Evolutionary conservation across 1,140 invertebrate species (phyloP), one percentile per base, ranked within the genome.

Genomic region (Neodiprion fabricii): DNA sequence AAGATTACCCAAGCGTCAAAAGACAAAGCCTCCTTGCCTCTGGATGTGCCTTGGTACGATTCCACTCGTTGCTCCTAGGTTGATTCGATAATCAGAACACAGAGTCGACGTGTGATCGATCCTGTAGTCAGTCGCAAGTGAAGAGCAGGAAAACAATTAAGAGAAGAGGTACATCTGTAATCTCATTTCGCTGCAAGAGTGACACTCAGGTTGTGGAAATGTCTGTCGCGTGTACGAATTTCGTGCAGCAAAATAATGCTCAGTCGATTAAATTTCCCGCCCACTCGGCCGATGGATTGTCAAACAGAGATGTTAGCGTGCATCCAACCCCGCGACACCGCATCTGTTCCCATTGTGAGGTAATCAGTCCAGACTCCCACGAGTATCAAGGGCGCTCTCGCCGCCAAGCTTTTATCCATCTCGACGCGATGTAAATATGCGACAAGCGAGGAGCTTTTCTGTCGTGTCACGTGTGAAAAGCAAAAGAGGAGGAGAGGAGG

Each of bases 1-100:
- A 75, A 80, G 79, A 74, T 72, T 77, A 67, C 73, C 49, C 50
- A 40, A 21, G 17, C 73, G 61, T 69, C 61, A 61, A 9, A 74
- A n/a, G 65, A 48, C 76, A 76, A 78, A 67, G 74, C 70, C 10
- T n/a, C 50, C n/a, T 53, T n/a, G 50, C n/a, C 10, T 53, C 50
- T 53, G 50, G 1, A 53, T 53, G 10, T n/a, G 10, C n/a, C 53
- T 61, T 8, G 28, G 28, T 40, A 40, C 5, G 28, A 40, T 40
- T 40, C 28, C 28, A 40, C 28, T 5, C 28, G 28, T 40, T 40
- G 28, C 5, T 40, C 28, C 28, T 40, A 40, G 28, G 28, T 40
- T 40, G 5, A 1, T 40, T 40, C 28, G 28, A 40, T 40, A 40
- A 40, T 40, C 28, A 40, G 2, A 40, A 40, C 28, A 40, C 5